Percentiles rank a stretch among this genome's conserved stretches.
These are phyloP conservation scores for Calyptommatus sinebrachiatus DNA, from an alignment of 2,113 vertebrate genomes.

Conservation along the genomic window DNA sequence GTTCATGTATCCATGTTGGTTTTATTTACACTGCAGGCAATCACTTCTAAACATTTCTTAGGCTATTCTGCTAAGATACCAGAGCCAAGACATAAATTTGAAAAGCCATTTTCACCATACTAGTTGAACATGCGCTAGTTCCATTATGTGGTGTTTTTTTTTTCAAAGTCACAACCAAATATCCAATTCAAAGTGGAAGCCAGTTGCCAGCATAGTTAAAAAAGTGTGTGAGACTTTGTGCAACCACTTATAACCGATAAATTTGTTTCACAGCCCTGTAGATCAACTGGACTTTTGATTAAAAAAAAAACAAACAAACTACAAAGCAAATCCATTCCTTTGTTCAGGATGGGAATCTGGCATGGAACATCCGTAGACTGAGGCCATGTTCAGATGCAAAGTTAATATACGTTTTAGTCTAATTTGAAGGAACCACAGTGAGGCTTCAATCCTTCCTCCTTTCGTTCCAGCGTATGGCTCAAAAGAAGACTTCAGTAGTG, in stretches of 20 bases:
- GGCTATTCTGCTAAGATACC: constrained; percentile 2
- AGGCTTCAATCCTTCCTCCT: no score
- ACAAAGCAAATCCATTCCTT: no score
- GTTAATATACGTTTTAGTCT: no score
- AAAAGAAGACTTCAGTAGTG: no score
- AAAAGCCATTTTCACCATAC: constrained; percentile 3
- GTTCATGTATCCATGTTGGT: background rate
- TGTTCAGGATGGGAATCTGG: no score
- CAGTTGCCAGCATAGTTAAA: background rate
- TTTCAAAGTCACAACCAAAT: background rate
- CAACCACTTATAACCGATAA: background rate
- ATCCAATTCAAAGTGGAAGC: background rate
- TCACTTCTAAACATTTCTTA: background rate
- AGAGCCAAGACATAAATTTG: constrained; percentile 11
- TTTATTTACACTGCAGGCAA: background rate
- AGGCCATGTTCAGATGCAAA: no score
- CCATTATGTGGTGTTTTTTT: background rate
- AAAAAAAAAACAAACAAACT: no score
- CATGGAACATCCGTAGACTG: no score
- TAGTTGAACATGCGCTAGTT: background rate
- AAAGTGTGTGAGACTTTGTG: background rate
- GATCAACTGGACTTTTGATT: no score
- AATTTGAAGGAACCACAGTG: no score
- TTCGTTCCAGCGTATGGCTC: no score
- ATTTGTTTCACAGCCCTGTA: background rate